Base-by-base conservation (phyloP, 1,140 invertebrate species). In the Euura lappo region DNA sequence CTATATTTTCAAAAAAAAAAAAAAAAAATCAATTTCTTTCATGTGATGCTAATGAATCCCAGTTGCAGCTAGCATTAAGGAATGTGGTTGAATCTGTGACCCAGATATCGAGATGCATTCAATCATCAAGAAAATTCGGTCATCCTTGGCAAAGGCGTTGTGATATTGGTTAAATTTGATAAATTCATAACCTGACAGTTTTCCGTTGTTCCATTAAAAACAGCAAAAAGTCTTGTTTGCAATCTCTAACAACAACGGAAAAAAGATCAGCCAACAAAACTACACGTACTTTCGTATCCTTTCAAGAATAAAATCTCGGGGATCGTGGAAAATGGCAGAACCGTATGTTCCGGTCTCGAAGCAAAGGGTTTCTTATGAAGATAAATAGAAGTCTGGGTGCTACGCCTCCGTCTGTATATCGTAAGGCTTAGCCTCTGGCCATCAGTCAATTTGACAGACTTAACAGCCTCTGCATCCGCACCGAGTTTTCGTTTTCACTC, bases 371-470 rank as follows among this genome's bases (percentile, higher is more conserved):
- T 44, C 69, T 45, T 76, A 72, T 71, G 72, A 10, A 66, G 68
- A 73, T 76, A 47, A 74, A 72, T 76, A 69, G 51, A 65, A 51
- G 76, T 75, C 65, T 78, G 44, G 71, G n/a, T 10, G 46, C 65
- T 45, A 67, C 64, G 60, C 47, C 71, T 42, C 65, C 46, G 44
- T n/a, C 74, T 43, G 68, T 69, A 51, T 46, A 70, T 70, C 45
- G 13, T 60, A 73, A 69, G 71, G 51, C 46, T 6, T 60, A 60
- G 51, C 51, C 51, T 60, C 13, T n/a, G 51, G 51, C 51, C 51
- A 60, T 60, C 51, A 60, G 51, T 60, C 51, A 60, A 60, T 60
- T 60, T 60, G 51, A 60, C 51, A 60, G 51, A 60, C 13, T 60
- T 60, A 60, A 60, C 51, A 60, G 13, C 51, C 51, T 28, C 28